phyloP scores from a whole-genome alignment of 2,113 vertebrate species.

The Manacus vitellinus region DNA sequence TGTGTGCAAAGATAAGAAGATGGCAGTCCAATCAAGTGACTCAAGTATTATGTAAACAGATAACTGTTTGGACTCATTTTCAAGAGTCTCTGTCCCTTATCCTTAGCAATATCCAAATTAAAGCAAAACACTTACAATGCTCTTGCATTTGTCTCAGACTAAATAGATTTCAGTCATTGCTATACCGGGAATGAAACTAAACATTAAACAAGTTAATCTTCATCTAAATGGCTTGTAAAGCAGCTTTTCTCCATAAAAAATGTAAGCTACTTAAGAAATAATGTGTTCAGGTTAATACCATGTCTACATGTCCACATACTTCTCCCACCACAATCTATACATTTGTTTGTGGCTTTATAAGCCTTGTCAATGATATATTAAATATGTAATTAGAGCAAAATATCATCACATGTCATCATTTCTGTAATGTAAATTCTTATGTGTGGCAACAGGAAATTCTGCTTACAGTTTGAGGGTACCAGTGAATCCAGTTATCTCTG shows the following conservation, averaged over 20 bases:
- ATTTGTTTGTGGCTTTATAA: not conserved
- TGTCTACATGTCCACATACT: not conserved
- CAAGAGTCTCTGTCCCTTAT: not conserved
- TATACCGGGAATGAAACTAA: conserved; percentile 15
- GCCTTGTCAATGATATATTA: not conserved
- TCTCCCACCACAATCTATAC: not conserved
- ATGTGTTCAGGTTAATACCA: conserved; percentile 1
- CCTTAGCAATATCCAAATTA: conserved; percentile 24
- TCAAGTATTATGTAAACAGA: conserved; percentile 14
- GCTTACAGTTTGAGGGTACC: not conserved
- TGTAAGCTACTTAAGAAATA: conserved; percentile 52
- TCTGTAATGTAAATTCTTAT: not conserved
- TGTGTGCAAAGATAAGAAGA: not conserved
- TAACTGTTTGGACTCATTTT: not conserved
- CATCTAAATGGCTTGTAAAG: conserved; percentile 49
- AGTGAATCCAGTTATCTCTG: not conserved
- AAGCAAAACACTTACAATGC: not conserved
- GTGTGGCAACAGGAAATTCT: not conserved
- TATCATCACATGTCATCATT: not conserved
- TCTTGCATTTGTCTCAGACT: conserved; percentile 7
- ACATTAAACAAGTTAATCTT: conserved; percentile 60
- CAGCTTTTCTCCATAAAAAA: conserved; percentile 41
- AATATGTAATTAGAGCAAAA: not conserved
- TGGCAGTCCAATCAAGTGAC: not conserved
- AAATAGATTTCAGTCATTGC: conserved; percentile 1